Conservation (phyloP, 2,888 invertebrate species). For the Amphipyra berbera region DNA sequence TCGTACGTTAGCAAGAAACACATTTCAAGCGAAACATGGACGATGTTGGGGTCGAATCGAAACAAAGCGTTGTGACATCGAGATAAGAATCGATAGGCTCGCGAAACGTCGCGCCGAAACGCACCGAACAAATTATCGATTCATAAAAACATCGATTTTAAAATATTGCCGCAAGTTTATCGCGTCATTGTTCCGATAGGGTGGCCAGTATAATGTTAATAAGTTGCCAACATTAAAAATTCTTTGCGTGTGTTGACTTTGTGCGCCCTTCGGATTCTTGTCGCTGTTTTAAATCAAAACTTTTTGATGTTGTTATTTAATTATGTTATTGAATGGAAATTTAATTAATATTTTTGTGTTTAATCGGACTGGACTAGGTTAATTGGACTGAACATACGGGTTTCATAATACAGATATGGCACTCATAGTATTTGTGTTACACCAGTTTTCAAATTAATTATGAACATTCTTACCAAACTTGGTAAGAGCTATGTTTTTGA, state of each 20-base stretch:
- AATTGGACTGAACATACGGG: background rate
- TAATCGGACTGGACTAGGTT: constrained; percentile 30
- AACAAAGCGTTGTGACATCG: constrained; percentile 89
- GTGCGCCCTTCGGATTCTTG: constrained; percentile 50
- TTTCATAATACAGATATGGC: constrained; percentile 3
- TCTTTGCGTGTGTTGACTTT: constrained; percentile 52
- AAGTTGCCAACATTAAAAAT: constrained; percentile 55
- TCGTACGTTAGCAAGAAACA: constrained; percentile 89
- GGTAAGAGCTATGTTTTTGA: background rate
- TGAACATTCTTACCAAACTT: constrained; percentile 15
- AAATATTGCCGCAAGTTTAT: constrained; percentile 84
- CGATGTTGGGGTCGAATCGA: constrained; percentile 86
- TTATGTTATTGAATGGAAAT: constrained; percentile 52
- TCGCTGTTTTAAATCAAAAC: constrained; percentile 44
- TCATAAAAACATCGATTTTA: constrained; percentile 90
- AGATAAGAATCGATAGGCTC: constrained; percentile 86
- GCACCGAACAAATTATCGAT: constrained; percentile 89
- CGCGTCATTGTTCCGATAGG: constrained; percentile 85
- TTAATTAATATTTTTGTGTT: constrained; percentile 33
- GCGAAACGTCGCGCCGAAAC: constrained; percentile 88
- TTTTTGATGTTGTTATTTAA: constrained; percentile 37
- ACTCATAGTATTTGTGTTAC: constrained; percentile 16
- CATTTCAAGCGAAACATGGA: constrained; percentile 88
- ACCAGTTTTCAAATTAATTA: constrained; percentile 21
- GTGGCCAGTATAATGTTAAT: constrained; percentile 70